Evolutionary conservation across 2,797 vertebrate species (phyloP), one percentile per base, ranked within the genome.

Genomic region (Gobio occitaniae): DNA sequence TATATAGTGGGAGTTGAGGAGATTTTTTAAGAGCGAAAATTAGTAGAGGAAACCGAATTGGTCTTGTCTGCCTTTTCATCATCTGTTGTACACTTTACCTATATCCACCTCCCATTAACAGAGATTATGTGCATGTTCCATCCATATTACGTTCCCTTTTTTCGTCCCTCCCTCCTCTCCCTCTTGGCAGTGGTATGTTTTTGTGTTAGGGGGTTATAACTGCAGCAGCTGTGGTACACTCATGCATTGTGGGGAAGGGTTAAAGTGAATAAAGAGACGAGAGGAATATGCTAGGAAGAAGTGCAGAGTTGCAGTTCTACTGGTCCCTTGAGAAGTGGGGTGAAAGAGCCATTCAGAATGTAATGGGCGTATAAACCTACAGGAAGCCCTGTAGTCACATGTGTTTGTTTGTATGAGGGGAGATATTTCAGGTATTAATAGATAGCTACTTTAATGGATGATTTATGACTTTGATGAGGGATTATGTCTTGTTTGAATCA

Each of bases 261-360:
- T 91, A 38, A 81, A 19, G 44, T 17, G 47, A 63, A 50, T 48
- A 76, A 74, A 81, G 21, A 52, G 50, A 81, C 3, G 47, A 66
- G 59, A 69, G 56, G 8, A 61, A 61, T 36, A 61, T 36, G 59
- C 44, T 59, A 66, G 89, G 89, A 88, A 93, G 91, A 94, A 94
- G 90, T 94, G 94, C 94, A 94, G 93, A 89, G 91, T 93, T 94
- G 93, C 93, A 93, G 87, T 93, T 94, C 92, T 92, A 86, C 72
- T 90, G 91, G 88, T 91, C 92, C 92, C 93, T 89, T 89, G 48
- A 83, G 75, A 63, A 44, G 29, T 59, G 54, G 12, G 72, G 59
- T 52, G 47, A 80, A 81, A 74, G n/a, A 78, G 90, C 87, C 90
- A 89, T 91, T 92, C 92, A 89, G 91, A 91, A 92, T 86, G 91